Base-by-base conservation (phyloP, 1,140 invertebrate genomes). In the Drosophila teissieri region DNA sequence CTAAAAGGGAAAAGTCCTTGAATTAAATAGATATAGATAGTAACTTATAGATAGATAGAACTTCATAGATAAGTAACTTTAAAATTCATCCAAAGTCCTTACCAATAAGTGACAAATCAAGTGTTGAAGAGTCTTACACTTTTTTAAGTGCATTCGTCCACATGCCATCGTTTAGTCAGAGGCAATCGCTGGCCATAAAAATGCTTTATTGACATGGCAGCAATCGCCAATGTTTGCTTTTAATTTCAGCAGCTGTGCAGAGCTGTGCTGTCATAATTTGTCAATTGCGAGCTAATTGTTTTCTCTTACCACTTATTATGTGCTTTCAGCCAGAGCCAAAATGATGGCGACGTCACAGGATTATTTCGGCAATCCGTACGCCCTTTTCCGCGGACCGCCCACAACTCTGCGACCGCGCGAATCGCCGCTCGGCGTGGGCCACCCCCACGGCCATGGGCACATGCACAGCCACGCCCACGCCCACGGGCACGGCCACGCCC, bases 341-440 rank as follows among this genome's bases (percentile, higher is more conserved):
- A 92, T 92, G 91, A 92, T 92, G 91, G 81, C 91, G 49, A 86
- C 91, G 24, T 91, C 91, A 74, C 90, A 91, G 64, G 89, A 92
- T 78, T 92, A 92, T 64, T 92, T 92, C 54, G 88, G 85, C 58
- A 90, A 92, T 79, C 91, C 91, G 22, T 92, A 92, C 65, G 91
- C 91, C 34, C 77, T 91, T 3, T 91, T 92, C 37, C 91, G 91
- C 42, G 91, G 91, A 19, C 91, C 91, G 36, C 85, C 91, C 39
- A 81, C 89, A 24, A 80, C 85, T 56, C 39, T 92, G 82, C 72
- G 91, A 40, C 91, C 91, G 4, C 88, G 83, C 0, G 86, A 86
- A 22, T 91, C 90, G 7, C 91, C 91, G 14, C 36, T 91, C 54
- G 78, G 90, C 72, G 77, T 78, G 15, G 79, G 65, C n/a, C 89